Percentiles rank a stretch among this genome's conserved stretches.
phyloP scores from a whole-genome alignment of 2,113 vertebrate genomes.

The Alouatta palliata region DNA sequence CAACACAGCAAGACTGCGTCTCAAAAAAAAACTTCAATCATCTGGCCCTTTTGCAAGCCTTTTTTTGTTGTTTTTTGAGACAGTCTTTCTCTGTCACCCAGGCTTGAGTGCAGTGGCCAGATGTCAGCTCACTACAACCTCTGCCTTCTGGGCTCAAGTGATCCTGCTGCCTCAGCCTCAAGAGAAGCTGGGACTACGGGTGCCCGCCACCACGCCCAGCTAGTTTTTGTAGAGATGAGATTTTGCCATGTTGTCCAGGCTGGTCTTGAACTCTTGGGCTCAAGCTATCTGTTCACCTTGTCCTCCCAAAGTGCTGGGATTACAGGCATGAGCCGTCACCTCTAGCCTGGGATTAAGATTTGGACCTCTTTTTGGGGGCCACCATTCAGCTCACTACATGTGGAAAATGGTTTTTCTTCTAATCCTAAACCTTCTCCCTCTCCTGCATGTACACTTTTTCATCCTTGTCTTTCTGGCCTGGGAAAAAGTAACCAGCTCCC shows the following conservation, averaged over 20 bases:
- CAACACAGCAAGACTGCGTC: too few relatives aligned
- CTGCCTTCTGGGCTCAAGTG: too few relatives aligned
- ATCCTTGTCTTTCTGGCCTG: not conserved
- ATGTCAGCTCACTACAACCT: too few relatives aligned
- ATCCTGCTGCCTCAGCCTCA: not conserved
- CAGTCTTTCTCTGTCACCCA: not conserved
- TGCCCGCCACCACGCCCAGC: not conserved
- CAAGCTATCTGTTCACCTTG: not conserved
- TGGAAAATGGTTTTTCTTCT: not conserved
- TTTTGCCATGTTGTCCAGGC: not conserved
- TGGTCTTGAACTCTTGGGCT: not conserved
- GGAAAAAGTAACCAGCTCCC: not conserved
- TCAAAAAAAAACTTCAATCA: too few relatives aligned
- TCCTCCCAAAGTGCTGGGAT: not conserved
- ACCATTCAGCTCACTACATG: not conserved
- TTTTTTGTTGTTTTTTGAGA: not conserved
- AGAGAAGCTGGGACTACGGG: not conserved
- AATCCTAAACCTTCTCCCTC: not conserved
- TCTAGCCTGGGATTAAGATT: not conserved
- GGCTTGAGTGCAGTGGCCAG: not conserved
- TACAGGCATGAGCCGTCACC: not conserved
- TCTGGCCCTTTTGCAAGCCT: not conserved
- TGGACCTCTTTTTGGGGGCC: not conserved
- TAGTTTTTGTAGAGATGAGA: not conserved
- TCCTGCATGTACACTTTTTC: not conserved